Evolutionary conservation across 2,113 vertebrate genomes (phyloP).

Genomic region (Mesembrinibis cayennensis): DNA sequence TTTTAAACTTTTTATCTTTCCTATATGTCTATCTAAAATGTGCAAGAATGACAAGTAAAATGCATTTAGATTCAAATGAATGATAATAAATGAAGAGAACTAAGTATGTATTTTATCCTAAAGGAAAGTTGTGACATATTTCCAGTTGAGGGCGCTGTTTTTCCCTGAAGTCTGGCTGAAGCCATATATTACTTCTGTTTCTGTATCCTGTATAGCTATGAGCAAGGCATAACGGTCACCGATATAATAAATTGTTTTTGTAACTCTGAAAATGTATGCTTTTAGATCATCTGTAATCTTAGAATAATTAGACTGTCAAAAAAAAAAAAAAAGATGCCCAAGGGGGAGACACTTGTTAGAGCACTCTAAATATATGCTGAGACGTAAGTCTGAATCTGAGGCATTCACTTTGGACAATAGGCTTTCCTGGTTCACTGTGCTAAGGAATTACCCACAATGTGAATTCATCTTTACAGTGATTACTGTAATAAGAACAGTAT

Average conservation of each 20-base stretch:
- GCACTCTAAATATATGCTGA: too few relatives aligned
- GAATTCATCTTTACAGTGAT: not conserved
- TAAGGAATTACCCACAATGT: not conserved
- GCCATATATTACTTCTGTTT: not conserved
- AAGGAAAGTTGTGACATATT: not conserved
- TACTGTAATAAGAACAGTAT: not conserved
- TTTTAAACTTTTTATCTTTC: not conserved
- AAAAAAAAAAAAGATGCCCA: not conserved
- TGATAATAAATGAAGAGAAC: accelerated
- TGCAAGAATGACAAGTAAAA: not conserved
- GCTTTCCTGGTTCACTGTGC: not conserved
- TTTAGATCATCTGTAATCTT: not conserved
- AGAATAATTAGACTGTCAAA: not conserved
- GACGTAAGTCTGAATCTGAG: not conserved
- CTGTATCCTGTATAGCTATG: not conserved
- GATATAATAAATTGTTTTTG: not conserved
- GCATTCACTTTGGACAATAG: not conserved
- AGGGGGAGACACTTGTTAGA: not conserved
- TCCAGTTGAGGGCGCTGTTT: not conserved
- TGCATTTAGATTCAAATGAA: not conserved
- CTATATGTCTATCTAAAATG: not conserved
- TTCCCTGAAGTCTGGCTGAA: not conserved
- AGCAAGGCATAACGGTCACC: not conserved
- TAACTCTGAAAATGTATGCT: not conserved
- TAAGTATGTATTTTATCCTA: not conserved